A percentile compares a stretch with the other conserved stretches of the same genome.
Evolutionary conservation across 2,888 invertebrate species (phyloP).

Genomic region (Apamea sordens): DNA sequence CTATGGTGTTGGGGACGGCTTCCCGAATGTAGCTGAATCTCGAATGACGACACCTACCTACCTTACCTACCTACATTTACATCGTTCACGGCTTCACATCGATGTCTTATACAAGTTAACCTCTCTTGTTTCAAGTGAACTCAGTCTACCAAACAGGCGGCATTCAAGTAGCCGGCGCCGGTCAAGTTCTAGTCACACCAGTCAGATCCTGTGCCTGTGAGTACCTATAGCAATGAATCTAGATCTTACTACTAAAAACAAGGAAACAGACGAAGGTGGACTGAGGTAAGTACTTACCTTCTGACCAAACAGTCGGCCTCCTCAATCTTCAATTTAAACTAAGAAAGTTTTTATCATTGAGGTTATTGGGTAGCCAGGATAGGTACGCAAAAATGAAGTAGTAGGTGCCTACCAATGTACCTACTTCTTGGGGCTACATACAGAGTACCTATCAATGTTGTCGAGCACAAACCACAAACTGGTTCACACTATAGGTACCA

Average conservation of each 20-base stretch:
- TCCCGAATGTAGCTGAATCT: not conserved
- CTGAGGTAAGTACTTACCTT: not conserved
- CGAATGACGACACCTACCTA: not conserved
- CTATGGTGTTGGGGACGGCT: not conserved
- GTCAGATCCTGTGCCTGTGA: conserved; percentile 30
- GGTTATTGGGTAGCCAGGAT: not conserved
- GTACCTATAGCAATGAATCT: conserved; percentile 19
- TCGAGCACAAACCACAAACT: not conserved
- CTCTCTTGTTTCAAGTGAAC: conserved; percentile 26
- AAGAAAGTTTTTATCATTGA: not conserved
- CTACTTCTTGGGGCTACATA: not conserved
- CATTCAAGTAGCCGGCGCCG: not conserved
- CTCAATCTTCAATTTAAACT: not conserved
- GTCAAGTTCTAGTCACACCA: conserved; percentile 27
- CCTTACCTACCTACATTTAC: too few species aligned
- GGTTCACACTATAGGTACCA: too few species aligned
- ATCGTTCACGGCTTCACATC: not conserved
- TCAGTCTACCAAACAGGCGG: conserved; percentile 12
- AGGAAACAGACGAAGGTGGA: not conserved
- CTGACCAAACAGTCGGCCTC: not conserved
- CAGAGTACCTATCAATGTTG: not conserved
- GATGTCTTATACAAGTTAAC: not conserved
- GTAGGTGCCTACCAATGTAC: not conserved
- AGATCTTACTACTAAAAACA: not conserved
- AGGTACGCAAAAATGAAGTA: not conserved